These are phyloP conservation scores for Diabrotica undecimpunctata DNA, from an alignment of 1,140 invertebrate species.

Conservation along the genomic window DNA sequence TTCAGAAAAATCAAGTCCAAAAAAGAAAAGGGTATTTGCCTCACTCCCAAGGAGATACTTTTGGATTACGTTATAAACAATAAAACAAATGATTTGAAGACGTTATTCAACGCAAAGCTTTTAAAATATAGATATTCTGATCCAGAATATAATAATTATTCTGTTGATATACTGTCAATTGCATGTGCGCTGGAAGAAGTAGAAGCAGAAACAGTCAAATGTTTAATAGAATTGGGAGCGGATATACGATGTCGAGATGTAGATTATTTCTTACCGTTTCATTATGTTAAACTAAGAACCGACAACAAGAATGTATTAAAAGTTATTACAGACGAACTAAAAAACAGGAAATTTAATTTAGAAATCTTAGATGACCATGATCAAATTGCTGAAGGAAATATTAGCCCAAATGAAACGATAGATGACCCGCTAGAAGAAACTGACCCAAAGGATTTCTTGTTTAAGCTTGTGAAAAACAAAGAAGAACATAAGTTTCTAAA, in stretches of 20 bases:
- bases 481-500: constrained; percentile 43
- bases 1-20: constrained; percentile 15
- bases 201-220: constrained; percentile 28
- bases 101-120: constrained; percentile 22
- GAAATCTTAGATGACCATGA: constrained; percentile 39
- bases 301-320: constrained; percentile 52
- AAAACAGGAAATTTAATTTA: constrained; percentile 16
- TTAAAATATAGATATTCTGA: constrained; percentile 23
- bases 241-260: constrained; percentile 22
- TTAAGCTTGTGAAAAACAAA: constrained; percentile 51
- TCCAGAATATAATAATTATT: constrained; percentile 26
- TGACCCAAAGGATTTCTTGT: constrained; percentile 39
- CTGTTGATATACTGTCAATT: constrained; percentile 28
- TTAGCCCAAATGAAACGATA: constrained; percentile 54
- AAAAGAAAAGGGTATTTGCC: constrained; percentile 34
- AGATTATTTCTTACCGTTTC: constrained; percentile 47
- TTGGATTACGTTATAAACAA: constrained; percentile 31
- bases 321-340: constrained; percentile 52
- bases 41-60: constrained; percentile 32
- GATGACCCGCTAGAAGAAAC: constrained; percentile 52
- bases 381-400: constrained; percentile 56
- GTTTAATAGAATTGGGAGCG: constrained; percentile 33
- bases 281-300: constrained; percentile 60
- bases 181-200: constrained; percentile 32
- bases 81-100: constrained; percentile 26